Base-by-base conservation (phyloP, 2,888 invertebrate species). In the Bimastos eiseni region DNA sequence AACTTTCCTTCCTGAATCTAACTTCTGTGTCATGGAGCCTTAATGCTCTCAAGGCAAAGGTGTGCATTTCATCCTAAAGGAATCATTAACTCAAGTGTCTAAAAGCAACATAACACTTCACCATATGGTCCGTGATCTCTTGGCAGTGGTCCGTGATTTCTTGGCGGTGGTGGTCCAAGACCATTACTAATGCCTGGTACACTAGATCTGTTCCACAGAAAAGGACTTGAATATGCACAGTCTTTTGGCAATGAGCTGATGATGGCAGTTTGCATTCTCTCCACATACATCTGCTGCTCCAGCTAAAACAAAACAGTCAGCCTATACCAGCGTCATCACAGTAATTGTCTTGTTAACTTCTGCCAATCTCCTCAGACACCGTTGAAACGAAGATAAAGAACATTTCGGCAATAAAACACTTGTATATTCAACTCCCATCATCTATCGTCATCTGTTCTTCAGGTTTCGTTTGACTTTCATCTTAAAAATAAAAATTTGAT, bases 181-280 rank as follows among this genome's bases (percentile, higher is more conserved):
- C n/a, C 70, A 70, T 3, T 70, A 8, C n/a, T n/a, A n/a, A n/a
- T 1, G 70, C 70, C 70, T 70, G 11, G 70, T 8, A 70, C 70
- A 70, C 30, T n/a, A n/a, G n/a, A n/a, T 11, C 30, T n/a, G 70
- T 6, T 70, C 70, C 70, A 36, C 86, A 86, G 37, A 37, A 34
- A 37, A 34, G 86, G 86, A 36, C 86, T 5, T 37, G 37, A 86
- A 36, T 86, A 86, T 86, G 86, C 86, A 86, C 86, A 86, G 86
- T 86, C 86, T 86, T 86, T 86, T 86, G 86, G 86, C 37, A 86
- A 36, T 4, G 86, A 86, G 37, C 86, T 86, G 36, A 86, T 30
- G 37, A 86, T 86, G 34, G 86, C 37, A 21, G 30, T 34, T 37
- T 86, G 86, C 86, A 86, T 86, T 86, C 86, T 33, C 37, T 86